Evolutionary conservation across 2,888 invertebrate species (phyloP).

Genomic region (Ashinkailepas kermadecensis): DNA sequence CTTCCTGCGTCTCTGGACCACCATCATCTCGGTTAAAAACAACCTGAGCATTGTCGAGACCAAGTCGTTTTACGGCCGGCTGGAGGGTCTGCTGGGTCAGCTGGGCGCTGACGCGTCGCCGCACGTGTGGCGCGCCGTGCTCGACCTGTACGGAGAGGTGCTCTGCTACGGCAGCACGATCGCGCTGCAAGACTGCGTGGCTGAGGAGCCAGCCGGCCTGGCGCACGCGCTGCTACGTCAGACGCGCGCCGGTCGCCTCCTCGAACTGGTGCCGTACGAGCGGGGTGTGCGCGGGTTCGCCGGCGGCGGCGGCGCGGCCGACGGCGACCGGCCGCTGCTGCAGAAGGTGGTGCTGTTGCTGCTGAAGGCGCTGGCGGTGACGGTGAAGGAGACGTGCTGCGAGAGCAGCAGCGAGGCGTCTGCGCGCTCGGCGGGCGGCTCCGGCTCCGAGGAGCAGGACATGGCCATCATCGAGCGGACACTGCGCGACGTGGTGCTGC

Average conservation of each 20-base stretch:
- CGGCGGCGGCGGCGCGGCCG: slow-evolving; percentile 37
- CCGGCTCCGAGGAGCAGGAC: slow-evolving; percentile 60
- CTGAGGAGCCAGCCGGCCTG: slow-evolving; percentile 77
- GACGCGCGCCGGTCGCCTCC: slow-evolving; percentile 71
- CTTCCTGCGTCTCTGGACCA: slow-evolving; percentile 79
- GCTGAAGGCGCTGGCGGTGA: slow-evolving; percentile 79
- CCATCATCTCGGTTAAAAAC: slow-evolving; percentile 81
- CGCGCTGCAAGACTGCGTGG: slow-evolving; percentile 75
- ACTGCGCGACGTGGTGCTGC: slow-evolving; percentile 64
- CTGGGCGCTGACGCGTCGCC: slow-evolving; percentile 54
- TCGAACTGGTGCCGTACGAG: slow-evolving; percentile 49
- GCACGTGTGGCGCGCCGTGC: slow-evolving; percentile 72
- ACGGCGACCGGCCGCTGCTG: slow-evolving; percentile 65
- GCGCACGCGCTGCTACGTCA: slow-evolving; percentile 78
- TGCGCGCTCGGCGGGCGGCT: slow-evolving; percentile 57
- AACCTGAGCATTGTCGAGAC: slow-evolving; percentile 83
- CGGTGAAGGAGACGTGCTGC: slow-evolving; percentile 79
- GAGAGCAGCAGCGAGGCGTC: slow-evolving; percentile 62
- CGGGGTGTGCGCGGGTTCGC: slow-evolving; percentile 29
- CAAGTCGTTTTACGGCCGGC: slow-evolving; percentile 75
- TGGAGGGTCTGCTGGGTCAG: slow-evolving; percentile 47
- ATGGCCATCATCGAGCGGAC: slow-evolving; percentile 81
- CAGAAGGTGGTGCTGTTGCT: slow-evolving; percentile 81
- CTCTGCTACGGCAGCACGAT: slow-evolving; percentile 84
- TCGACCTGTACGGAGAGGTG: slow-evolving; percentile 80